A percentile compares a stretch with the other conserved stretches of the same genome.
Conservation (phyloP, 2,113 vertebrate species). For the Phyllostomus discolor region DNA sequence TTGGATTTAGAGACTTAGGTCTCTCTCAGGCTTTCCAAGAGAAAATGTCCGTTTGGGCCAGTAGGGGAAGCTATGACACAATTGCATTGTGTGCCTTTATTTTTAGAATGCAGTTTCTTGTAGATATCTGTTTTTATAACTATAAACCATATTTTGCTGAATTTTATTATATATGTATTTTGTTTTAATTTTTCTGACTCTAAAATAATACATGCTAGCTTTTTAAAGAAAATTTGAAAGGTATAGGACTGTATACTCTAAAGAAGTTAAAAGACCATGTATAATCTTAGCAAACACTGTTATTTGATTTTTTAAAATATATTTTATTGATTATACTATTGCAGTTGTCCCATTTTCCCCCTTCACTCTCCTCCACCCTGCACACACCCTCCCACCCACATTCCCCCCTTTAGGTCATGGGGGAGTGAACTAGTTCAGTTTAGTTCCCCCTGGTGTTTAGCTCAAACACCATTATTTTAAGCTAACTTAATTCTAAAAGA, state of each 20-base stretch:
- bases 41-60: neutral
- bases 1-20: neutral
- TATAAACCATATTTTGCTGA: neutral
- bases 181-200: neutral
- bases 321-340: too few relatives aligned
- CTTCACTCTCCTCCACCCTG: too few relatives aligned
- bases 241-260: neutral
- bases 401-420: too few relatives aligned
- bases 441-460: too few relatives aligned
- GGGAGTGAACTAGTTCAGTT: too few relatives aligned
- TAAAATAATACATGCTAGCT: neutral
- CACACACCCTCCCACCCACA: too few relatives aligned
- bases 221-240: constrained; percentile 20
- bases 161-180: neutral
- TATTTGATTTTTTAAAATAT: neutral
- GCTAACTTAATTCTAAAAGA: constrained; percentile 1
- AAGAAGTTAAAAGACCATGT: neutral
- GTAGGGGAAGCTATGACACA: neutral
- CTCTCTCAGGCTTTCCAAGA: constrained; percentile 18
- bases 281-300: neutral
- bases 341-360: too few relatives aligned
- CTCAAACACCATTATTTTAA: neutral
- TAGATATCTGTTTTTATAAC: neutral
- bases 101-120: neutral
- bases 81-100: neutral